Evolutionary conservation across 2,113 vertebrate genomes (phyloP).

Genomic region (Chaetodon trifascialis): DNA sequence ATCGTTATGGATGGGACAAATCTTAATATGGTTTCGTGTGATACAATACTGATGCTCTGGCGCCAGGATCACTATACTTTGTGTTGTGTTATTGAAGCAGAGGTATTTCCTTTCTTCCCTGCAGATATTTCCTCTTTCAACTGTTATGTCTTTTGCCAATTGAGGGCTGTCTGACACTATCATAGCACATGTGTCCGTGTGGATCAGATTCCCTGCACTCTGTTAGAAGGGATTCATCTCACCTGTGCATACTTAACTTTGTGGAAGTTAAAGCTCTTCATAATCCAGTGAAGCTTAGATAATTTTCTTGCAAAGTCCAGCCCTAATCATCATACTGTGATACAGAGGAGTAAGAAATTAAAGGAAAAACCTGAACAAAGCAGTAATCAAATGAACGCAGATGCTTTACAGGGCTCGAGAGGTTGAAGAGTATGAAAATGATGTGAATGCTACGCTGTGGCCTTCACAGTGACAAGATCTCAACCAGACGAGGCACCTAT

Average conservation of each 20-base stretch:
- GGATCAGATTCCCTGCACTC: neutral
- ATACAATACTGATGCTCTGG: neutral
- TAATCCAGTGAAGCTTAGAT: no score
- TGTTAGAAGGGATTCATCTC: neutral
- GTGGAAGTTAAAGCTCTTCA: neutral
- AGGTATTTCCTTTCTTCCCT: slow-evolving; percentile 6
- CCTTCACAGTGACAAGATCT: neutral
- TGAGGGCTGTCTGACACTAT: neutral
- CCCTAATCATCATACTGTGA: neutral
- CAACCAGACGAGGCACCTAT: neutral
- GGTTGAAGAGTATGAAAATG: neutral
- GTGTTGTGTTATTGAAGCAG: neutral
- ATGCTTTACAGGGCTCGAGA: neutral
- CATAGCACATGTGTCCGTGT: neutral
- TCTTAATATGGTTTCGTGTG: neutral
- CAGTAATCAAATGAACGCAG: neutral
- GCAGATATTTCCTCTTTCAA: neutral
- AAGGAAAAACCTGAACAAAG: neutral
- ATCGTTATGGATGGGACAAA: neutral
- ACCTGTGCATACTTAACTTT: neutral
- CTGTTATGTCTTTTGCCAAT: neutral
- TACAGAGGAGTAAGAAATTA: neutral
- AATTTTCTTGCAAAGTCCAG: neutral
- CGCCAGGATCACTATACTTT: no score
- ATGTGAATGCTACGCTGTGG: neutral